phyloP scores from a whole-genome alignment of 2,888 invertebrate species.

The Eremobia ochroleuca region DNA sequence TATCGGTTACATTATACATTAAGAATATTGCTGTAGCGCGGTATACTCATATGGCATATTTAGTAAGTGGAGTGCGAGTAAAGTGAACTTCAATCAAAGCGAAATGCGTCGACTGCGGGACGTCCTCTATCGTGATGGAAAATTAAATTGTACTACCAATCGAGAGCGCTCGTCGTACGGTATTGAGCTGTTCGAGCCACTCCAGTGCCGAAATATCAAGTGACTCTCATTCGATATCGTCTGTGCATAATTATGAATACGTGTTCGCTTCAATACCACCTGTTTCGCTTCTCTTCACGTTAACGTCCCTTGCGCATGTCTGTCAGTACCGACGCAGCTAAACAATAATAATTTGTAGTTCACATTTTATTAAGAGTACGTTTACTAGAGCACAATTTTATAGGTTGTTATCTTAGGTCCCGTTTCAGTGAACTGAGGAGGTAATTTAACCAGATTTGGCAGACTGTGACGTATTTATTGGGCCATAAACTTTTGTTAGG shows the following conservation, averaged over 20 bases:
- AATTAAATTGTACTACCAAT: constrained; percentile 82
- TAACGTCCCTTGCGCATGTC: constrained; percentile 19
- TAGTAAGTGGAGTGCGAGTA: constrained; percentile 47
- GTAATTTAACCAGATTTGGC: constrained; percentile 74
- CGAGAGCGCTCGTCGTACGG: constrained; percentile 68
- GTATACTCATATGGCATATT: constrained; percentile 53
- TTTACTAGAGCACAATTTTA: constrained; percentile 59
- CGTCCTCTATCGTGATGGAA: constrained; percentile 77
- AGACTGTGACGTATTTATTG: constrained; percentile 76
- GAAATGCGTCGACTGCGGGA: constrained; percentile 66
- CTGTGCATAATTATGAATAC: constrained; percentile 63
- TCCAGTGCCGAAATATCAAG: constrained; percentile 67
- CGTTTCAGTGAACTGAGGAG: constrained; percentile 58
- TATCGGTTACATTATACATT: constrained; percentile 27
- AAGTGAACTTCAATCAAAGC: constrained; percentile 74
- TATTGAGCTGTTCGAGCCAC: constrained; percentile 66
- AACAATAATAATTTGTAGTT: constrained; percentile 33
- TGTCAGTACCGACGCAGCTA: constrained; percentile 22
- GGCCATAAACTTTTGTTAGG: constrained; percentile 76
- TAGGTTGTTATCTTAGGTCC: constrained; percentile 60
- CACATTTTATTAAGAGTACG: constrained; percentile 32
- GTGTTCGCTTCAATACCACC: constrained; percentile 27
- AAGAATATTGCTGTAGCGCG: constrained; percentile 37
- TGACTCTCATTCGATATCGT: constrained; percentile 57
- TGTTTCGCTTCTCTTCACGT: constrained; percentile 27